Base-by-base conservation (phyloP, 2,113 vertebrate species). In the Tinamus guttatus region DNA sequence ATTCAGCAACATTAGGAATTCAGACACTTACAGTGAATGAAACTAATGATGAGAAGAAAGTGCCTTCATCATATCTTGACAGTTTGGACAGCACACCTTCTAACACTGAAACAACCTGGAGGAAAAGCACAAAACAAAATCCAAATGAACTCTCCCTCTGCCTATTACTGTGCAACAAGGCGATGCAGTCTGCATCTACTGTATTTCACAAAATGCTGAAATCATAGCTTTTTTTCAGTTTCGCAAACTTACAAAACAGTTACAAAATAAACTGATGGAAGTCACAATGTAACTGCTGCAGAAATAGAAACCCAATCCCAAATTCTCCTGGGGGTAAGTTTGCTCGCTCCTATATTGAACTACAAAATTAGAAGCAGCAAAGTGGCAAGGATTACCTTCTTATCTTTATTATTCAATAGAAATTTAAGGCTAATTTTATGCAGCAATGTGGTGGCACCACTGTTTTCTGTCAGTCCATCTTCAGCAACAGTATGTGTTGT, bases 11-110 rank as follows among this genome's bases (percentile, higher is more conserved):
- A 81, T 13, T 78, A 69, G 45, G 51, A 87, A 78, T 64, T 82
- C n/a, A 73, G 89, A 97, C 95, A 99, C 99, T 99, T 97, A 99
- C 99, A 93, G 99, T 99, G 98, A 99, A 99, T 60, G 99, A 99
- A 93, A 99, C 98, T 90, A 99, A 98, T 22, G 99, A 99, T 30
- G 99, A 99, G 95, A 99, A 99, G 97, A 99, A 99, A 17, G 99
- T 99, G 83, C 99, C 99, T 98, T 99, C 99, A 79, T 99, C 99
- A 5, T 99, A 99, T 97, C 99, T 97, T 11, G 99, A 99, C 76
- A 99, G 97, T 92, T 99, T 99, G 93, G 99, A 99, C 84, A 99
- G 97, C 65, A 99, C 98, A 24, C 98, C 96, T 91, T 99, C 99
- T 87, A 99, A 96, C 90, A 99, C 99, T 34, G 98, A 98, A 81